phyloP scores from a whole-genome alignment of 2,113 vertebrate species.

The Arvicanthis niloticus region DNA sequence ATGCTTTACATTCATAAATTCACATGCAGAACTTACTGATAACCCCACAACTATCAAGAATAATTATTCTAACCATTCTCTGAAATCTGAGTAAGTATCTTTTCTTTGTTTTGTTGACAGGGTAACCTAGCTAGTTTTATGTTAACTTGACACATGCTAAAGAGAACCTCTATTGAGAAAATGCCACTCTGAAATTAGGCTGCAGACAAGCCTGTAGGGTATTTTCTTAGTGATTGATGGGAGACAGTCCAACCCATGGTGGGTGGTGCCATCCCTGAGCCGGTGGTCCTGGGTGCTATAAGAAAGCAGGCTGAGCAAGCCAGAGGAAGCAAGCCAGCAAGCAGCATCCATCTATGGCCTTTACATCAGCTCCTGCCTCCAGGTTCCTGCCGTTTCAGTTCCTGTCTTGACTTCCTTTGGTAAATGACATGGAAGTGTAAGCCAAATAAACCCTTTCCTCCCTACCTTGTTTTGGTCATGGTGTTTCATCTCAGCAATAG shows the following conservation, averaged over 20 bases:
- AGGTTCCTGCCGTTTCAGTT: not conserved
- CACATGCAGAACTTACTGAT: slow-evolving; percentile 30
- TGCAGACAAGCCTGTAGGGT: not conserved
- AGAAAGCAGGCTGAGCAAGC: not conserved
- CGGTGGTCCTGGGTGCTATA: not conserved
- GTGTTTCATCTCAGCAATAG: not conserved
- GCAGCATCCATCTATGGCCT: not conserved
- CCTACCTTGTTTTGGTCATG: not conserved
- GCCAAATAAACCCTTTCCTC: not conserved
- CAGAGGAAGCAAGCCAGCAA: not conserved
- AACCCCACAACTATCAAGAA: not conserved
- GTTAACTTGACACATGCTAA: not conserved
- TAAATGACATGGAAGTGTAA: not conserved
- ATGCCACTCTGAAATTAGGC: not conserved
- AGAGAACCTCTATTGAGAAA: not conserved
- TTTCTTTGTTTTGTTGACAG: not conserved
- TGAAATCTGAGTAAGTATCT: slow-evolving; percentile 45
- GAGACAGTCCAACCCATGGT: not conserved
- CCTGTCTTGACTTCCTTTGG: not conserved
- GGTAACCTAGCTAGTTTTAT: not conserved
- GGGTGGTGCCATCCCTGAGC: too few species aligned
- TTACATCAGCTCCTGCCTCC: not conserved
- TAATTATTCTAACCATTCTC: not conserved
- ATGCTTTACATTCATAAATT: not conserved
- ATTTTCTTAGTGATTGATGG: not conserved